phyloP scores from a whole-genome alignment of 2,888 invertebrate genomes.

The Lomographa bimaculata region DNA sequence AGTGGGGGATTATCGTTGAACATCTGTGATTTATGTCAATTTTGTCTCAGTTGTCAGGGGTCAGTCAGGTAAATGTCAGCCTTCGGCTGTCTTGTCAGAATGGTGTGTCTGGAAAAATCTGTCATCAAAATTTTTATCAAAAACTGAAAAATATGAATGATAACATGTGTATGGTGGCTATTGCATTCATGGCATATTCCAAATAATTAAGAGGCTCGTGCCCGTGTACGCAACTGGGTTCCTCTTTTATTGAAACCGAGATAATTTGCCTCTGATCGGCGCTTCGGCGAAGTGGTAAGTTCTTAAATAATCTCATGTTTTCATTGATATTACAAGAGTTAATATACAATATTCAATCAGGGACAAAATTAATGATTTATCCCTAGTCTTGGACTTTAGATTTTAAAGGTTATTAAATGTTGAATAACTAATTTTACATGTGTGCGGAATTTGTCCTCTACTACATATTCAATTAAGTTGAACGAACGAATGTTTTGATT shows the following conservation, averaged over 20 bases:
- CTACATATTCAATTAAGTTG: too few species aligned
- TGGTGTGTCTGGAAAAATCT: constrained; percentile 45
- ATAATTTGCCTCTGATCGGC: constrained; percentile 37
- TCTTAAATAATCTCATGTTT: too few species aligned
- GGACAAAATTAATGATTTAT: too few species aligned
- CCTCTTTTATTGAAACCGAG: constrained; percentile 32
- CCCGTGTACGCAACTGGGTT: constrained; percentile 36
- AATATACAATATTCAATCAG: too few species aligned
- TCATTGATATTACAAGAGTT: too few species aligned
- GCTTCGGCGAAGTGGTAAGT: constrained; percentile 53
- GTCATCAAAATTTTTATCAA: constrained; percentile 64
- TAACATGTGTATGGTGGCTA: constrained; percentile 57
- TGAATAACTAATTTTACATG: constrained; percentile 22
- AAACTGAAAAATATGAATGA: constrained; percentile 47
- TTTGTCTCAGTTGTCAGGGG: background rate
- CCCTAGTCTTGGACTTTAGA: too few species aligned
- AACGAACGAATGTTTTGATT: constrained; percentile 41
- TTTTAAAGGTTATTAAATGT: constrained; percentile 12
- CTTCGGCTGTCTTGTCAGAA: too few species aligned
- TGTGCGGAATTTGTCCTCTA: constrained; percentile 33
- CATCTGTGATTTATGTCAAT: background rate
- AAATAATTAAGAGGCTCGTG: constrained; percentile 45
- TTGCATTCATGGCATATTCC: constrained; percentile 38
- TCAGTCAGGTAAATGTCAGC: too few species aligned
- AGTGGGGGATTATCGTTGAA: too few species aligned